Evolutionary conservation across 2,888 invertebrate genomes (phyloP), one percentile per base, ranked within the genome.

Genomic region (Drosophila quinaria): DNA sequence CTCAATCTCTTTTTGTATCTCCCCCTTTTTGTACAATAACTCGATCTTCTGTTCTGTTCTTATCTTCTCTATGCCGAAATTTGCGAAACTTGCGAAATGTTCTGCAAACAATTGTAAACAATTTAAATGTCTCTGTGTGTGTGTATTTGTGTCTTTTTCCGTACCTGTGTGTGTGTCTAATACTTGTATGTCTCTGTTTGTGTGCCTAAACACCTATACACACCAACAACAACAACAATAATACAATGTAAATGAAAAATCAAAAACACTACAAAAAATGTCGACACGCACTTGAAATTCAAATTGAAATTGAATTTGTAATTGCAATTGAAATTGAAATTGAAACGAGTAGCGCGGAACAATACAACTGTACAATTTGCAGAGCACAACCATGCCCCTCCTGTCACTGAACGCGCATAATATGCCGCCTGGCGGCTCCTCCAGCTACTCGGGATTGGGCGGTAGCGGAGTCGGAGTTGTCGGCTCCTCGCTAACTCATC

Each of bases 371-470:
- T 92, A 92, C 90, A 92, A 92, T 92, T 95, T 94, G 90, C 95
- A 95, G 93, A 95, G 95, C 93, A 94, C 94, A 93, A 95, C 95
- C 74, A 95, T 95, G 95, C 95, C 95, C 76, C 92, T 92, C 82
- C 90, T 93, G 88, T 95, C 95, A 76, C 93, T 94, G 80, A 92
- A 92, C 91, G 91, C 92, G 90, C 93, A 93, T 90, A 91, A 92
- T 74, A 83, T 92, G 81, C 92, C 92, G 77, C 90, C 93, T 66
- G 91, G 91, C 78, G 92, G 92, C 78, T 90, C 93, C 74, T 91
- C 90, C 68, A 93, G 92, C 82, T 93, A 93, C 81, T 92, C 91
- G 80, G 92, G 90, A 44, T 80, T 93, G 78, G 93, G 93, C 61
- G 92, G 91, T 80, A 92, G 92, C 65, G 87, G 91, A 61, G 76